phyloP scores from a whole-genome alignment of 2,113 vertebrate genomes.

The Heterochromis multidens region DNA sequence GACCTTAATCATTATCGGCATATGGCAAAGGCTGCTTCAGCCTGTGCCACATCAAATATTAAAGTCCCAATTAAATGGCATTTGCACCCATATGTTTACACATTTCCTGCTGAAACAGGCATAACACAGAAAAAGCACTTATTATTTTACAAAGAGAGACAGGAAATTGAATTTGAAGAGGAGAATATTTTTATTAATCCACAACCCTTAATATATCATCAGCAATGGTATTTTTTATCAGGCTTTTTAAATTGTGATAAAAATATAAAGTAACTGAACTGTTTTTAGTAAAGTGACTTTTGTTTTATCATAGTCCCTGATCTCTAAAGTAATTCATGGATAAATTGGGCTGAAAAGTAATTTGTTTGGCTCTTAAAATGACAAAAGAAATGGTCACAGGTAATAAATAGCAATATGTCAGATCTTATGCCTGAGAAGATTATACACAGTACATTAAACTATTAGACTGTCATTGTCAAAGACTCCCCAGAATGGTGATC shows the following conservation, averaged over 20 bases:
- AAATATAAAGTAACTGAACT: neutral
- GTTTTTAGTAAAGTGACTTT: neutral
- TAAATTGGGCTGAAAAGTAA: neutral
- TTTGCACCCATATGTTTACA: neutral
- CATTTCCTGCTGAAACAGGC: neutral
- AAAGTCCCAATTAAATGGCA: constrained; percentile 3
- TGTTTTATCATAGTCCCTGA: neutral
- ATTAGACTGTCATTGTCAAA: neutral
- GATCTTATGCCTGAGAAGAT: neutral
- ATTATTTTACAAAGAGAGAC: no score
- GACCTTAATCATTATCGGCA: constrained; percentile 18
- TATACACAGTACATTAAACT: neutral
- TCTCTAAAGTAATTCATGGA: neutral
- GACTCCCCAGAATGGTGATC: neutral
- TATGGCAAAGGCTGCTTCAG: neutral
- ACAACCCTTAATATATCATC: neutral
- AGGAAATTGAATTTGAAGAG: neutral
- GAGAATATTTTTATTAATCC: neutral
- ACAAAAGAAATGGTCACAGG: neutral
- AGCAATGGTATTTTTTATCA: neutral
- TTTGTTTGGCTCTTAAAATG: neutral
- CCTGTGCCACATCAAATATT: constrained; percentile 10
- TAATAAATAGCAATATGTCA: neutral
- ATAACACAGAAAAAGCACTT: neutral
- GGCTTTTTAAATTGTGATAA: neutral